Conservation (phyloP, 2,888 invertebrate genomes). For the Eristalis pertinax region DNA sequence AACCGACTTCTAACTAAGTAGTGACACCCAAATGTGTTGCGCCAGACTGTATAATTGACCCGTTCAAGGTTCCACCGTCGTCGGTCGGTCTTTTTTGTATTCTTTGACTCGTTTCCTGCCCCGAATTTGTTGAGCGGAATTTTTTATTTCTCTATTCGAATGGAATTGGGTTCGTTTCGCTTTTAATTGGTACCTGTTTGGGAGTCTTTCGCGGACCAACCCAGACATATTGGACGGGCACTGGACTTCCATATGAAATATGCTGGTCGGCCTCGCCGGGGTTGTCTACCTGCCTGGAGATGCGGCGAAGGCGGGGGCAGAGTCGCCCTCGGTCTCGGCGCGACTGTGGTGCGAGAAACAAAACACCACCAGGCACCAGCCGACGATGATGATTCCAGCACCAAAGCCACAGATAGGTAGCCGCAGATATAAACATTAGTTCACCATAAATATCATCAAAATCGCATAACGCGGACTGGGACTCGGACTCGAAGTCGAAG, state of each 20-base stretch:
- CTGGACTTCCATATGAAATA: slow-evolving; percentile 44
- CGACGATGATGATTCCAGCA: slow-evolving; percentile 7
- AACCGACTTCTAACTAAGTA: slow-evolving; percentile 38
- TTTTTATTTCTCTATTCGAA: slow-evolving; percentile 53
- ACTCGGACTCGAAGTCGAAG: not conserved
- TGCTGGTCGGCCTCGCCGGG: slow-evolving; percentile 44
- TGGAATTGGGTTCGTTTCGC: slow-evolving; percentile 64
- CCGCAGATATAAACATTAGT: slow-evolving; percentile 56
- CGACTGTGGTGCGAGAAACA: not conserved
- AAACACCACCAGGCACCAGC: slow-evolving; percentile 29
- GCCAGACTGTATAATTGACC: slow-evolving; percentile 71
- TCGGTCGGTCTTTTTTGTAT: slow-evolving; percentile 21
- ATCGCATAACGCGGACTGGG: slow-evolving; percentile 47
- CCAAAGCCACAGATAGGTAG: slow-evolving; percentile 20
- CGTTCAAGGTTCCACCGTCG: slow-evolving; percentile 64
- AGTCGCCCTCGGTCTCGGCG: not conserved
- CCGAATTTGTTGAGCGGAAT: slow-evolving; percentile 54
- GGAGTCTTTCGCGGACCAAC: slow-evolving; percentile 44
- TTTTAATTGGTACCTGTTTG: slow-evolving; percentile 71
- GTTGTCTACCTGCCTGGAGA: slow-evolving; percentile 55
- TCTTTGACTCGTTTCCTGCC: slow-evolving; percentile 53
- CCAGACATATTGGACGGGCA: slow-evolving; percentile 50
- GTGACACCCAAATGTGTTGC: slow-evolving; percentile 68
- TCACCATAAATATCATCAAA: slow-evolving; percentile 64
- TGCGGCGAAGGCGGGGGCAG: not conserved